Base-by-base conservation (phyloP, 2,797 vertebrate genomes). In the Cirrhinus molitorella region DNA sequence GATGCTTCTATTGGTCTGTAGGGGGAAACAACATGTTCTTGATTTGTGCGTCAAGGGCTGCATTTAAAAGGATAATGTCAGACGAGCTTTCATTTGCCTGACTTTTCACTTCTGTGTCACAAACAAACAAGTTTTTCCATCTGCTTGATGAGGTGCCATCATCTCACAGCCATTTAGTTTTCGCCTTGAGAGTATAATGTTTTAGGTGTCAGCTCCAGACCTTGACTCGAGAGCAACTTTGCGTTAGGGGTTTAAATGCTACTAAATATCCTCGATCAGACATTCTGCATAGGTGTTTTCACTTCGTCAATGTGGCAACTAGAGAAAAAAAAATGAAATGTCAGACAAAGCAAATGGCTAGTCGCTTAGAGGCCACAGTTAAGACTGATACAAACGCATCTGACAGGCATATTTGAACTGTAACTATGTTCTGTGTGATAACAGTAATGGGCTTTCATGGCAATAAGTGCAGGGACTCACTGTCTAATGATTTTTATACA, bases 1-100 rank as follows among this genome's bases (percentile, higher is more conserved):
- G 85, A 73, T 53, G 63, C 78, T 59, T 40, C 70, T 63, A 28
- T 79, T 66, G 85, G 59, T 80, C 72, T 68, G 70, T 73, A 74
- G 85, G 51, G 81, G 78, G 57, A 78, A 84, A 75, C 63, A 66
- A n/a, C 85, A 59, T 65, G 73, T 76, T 66, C 51, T 81, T 81
- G 80, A 72, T 80, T 75, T 73, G 43, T 67, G 80, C 80, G 51
- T 81, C 5, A 43, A 82, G 49, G 71, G 65, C 74, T 83, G 49
- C 47, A 55, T 67, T 86, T 76, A 87, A 86, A 87, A 75, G 84
- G 85, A 85, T 86, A 88, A 83, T 87, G 85, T 88, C 43, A 77
- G 76, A 31, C 79, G 72, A 75, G 66, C 76, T 84, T 85, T 87
- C 66, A 79, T 84, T 76, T 79, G 55, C 76, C 71, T 73, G 59